These are phyloP conservation scores for Phrynosoma platyrhinos DNA, from an alignment of 2,113 vertebrate species.

Conservation along the genomic window DNA sequence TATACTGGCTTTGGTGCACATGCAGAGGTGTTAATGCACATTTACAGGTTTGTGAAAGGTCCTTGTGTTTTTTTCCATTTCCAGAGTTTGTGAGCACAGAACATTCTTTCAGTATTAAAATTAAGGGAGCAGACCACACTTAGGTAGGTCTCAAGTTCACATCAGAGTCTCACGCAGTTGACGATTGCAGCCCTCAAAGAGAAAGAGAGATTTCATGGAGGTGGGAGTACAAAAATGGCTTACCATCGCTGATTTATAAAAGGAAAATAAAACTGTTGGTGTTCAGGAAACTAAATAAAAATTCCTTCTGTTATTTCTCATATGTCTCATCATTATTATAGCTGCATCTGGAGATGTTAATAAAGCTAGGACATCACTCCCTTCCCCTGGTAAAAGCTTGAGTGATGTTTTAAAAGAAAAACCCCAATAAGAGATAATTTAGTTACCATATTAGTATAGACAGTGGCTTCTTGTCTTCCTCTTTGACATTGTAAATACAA, in stretches of 20 bases:
- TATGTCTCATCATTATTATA: constrained; percentile 29
- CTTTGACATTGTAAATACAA: constrained; percentile 22
- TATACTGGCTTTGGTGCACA: too few species aligned
- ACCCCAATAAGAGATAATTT: not conserved
- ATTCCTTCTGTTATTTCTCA: constrained; percentile 38
- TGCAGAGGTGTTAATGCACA: too few species aligned
- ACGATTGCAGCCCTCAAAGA: not conserved
- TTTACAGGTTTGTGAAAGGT: too few species aligned
- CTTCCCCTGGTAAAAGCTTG: not conserved
- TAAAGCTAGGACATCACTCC: not conserved
- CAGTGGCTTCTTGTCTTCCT: constrained; percentile 22
- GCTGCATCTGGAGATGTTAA: constrained; percentile 33
- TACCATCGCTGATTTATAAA: constrained; percentile 46
- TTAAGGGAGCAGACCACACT: not conserved
- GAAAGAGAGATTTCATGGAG: constrained; percentile 1
- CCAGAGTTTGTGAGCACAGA: not conserved
- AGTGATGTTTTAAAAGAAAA: constrained; percentile 5
- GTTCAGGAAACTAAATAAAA: constrained; percentile 57
- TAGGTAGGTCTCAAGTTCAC: not conserved
- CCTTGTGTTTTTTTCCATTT: not conserved
- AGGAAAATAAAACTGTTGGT: constrained; percentile 45
- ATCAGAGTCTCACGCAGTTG: not conserved
- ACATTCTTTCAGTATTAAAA: constrained; percentile 6
- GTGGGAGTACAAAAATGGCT: not conserved
- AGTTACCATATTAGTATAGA: not conserved